A percentile compares a stretch with the other conserved stretches of the same genome.
phyloP scores from a whole-genome alignment of 2,888 invertebrate species.

The Lamproptera curius region DNA sequence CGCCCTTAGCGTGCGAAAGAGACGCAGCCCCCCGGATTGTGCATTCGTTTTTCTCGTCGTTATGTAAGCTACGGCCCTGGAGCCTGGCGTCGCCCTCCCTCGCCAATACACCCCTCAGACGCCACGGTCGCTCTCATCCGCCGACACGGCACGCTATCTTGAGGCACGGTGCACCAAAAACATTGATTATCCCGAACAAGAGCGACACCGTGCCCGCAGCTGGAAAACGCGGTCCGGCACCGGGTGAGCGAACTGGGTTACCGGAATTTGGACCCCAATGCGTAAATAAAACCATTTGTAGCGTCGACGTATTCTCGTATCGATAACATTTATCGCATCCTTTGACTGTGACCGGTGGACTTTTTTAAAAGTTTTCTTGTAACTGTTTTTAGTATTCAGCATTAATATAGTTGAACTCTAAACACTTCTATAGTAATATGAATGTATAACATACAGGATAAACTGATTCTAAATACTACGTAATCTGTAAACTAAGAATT shows the following conservation, averaged over 20 bases:
- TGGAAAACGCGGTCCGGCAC: slow-evolving; percentile 27
- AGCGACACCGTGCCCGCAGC: slow-evolving; percentile 27
- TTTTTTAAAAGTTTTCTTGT: no score
- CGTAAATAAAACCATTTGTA: no score
- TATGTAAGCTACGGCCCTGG: slow-evolving; percentile 75
- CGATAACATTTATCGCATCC: no score
- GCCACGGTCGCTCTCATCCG: slow-evolving; percentile 14
- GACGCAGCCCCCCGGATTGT: slow-evolving; percentile 52
- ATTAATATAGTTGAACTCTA: no score
- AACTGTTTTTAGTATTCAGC: no score
- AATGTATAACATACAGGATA: no score
- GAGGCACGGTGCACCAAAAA: slow-evolving; percentile 14
- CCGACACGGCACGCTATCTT: slow-evolving; percentile 7
- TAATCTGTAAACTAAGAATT: no score
- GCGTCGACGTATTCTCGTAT: no score
- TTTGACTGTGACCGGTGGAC: no score
- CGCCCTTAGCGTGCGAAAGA: slow-evolving; percentile 52
- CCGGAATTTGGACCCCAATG: slow-evolving; percentile 44
- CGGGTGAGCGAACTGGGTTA: slow-evolving; percentile 37
- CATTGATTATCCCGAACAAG: slow-evolving; percentile 25
- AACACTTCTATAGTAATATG: no score
- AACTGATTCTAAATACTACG: no score
- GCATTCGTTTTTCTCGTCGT: slow-evolving; percentile 72
- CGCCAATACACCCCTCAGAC: slow-evolving; percentile 20
- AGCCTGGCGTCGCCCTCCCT: slow-evolving; percentile 51